Conservation (phyloP, 2,797 vertebrate genomes). For the Lutra lutra region DNA sequence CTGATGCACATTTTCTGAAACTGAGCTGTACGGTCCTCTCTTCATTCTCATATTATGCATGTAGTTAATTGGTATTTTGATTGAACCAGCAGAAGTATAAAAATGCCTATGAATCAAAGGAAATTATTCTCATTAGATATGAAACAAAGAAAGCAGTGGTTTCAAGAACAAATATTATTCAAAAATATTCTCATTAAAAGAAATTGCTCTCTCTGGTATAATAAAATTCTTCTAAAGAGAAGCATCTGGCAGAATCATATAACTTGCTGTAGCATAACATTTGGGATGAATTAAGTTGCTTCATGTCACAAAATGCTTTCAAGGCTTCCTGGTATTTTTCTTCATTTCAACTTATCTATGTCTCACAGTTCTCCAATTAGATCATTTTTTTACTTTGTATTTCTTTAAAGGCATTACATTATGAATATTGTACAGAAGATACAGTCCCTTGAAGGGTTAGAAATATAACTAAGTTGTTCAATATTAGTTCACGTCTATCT, state of each 20-base stretch:
- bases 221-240: slow-evolving; percentile 85
- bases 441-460: slow-evolving; percentile 19
- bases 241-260: slow-evolving; percentile 85
- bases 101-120: slow-evolving; percentile 83
- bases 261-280: slow-evolving; percentile 80
- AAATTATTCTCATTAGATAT: slow-evolving; percentile 85
- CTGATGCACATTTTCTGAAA: slow-evolving; percentile 49
- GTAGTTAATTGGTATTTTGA: slow-evolving; percentile 84
- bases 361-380: slow-evolving; percentile 69
- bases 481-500: neutral
- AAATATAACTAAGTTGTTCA: slow-evolving; percentile 27
- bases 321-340: slow-evolving; percentile 70
- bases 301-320: slow-evolving; percentile 80
- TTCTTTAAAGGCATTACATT: slow-evolving; percentile 69
- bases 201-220: slow-evolving; percentile 82
- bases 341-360: slow-evolving; percentile 73
- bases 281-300: slow-evolving; percentile 82
- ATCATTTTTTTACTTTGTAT: slow-evolving; percentile 62
- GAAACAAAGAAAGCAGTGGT: slow-evolving; percentile 81
- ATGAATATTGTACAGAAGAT: neutral
- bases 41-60: slow-evolving; percentile 69
- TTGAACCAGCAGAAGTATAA: slow-evolving; percentile 78
- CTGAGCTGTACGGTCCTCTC: slow-evolving; percentile 45
- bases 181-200: slow-evolving; percentile 85
- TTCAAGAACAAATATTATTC: slow-evolving; percentile 85